Conservation (phyloP, 2,888 invertebrate species). For the Hydrotaea diabolus region DNA sequence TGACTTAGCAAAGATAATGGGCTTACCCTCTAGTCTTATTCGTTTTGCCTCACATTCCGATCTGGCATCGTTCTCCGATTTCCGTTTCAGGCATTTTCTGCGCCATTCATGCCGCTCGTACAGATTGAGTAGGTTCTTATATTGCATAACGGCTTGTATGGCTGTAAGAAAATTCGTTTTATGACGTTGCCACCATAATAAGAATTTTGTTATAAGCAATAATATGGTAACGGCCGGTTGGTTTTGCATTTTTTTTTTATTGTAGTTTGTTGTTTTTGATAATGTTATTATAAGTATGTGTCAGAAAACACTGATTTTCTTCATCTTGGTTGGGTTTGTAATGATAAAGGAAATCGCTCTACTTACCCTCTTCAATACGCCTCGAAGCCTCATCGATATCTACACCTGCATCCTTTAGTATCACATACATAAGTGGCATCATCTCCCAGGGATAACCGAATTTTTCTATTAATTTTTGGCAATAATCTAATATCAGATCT, state of each 20-base stretch:
- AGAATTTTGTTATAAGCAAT: neutral
- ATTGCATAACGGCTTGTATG: slow-evolving; percentile 48
- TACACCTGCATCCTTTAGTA: slow-evolving; percentile 88
- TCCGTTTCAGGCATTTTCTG: slow-evolving; percentile 27
- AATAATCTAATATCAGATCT: slow-evolving; percentile 79
- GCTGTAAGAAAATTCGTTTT: slow-evolving; percentile 52
- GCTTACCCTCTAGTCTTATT: slow-evolving; percentile 53
- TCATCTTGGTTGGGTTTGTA: neutral
- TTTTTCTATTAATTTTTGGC: slow-evolving; percentile 87
- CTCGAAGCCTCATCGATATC: slow-evolving; percentile 88
- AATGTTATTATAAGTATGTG: neutral
- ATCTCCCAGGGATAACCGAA: slow-evolving; percentile 90
- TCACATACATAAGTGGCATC: slow-evolving; percentile 90
- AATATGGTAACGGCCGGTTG: neutral
- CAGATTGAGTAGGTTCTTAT: slow-evolving; percentile 37
- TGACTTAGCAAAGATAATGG: neutral
- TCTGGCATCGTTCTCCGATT: slow-evolving; percentile 48
- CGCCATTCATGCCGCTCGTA: slow-evolving; percentile 33
- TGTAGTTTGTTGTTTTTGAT: slow-evolving; percentile 17
- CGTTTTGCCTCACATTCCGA: slow-evolving; percentile 60
- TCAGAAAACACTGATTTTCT: slow-evolving; percentile 64
- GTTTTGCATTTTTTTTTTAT: neutral
- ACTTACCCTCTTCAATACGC: slow-evolving; percentile 88
- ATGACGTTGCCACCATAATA: slow-evolving; percentile 24
- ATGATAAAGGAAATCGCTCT: slow-evolving; percentile 24